A percentile compares a stretch with the other conserved stretches of the same genome.
These are phyloP conservation scores for Brienomyrus brachyistius DNA, from an alignment of 2,113 vertebrate genomes.

Conservation along the genomic window DNA sequence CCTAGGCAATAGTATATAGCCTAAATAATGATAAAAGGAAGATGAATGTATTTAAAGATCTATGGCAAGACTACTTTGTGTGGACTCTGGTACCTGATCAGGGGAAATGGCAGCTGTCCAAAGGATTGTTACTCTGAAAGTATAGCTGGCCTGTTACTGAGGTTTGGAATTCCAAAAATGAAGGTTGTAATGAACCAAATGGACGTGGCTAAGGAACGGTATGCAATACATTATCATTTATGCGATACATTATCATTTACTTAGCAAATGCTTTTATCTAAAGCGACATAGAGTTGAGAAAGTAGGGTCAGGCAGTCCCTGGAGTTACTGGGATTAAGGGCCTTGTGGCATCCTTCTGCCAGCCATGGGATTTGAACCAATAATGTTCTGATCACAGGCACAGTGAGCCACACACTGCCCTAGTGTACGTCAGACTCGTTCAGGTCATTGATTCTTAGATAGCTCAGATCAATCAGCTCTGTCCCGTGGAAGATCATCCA, in stretches of 20 bases:
- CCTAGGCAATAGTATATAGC: not conserved
- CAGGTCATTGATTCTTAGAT: not conserved
- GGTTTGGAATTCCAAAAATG: not conserved
- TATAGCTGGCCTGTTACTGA: not conserved
- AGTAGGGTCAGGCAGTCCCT: not conserved
- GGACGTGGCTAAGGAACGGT: not conserved
- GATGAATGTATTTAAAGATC: not conserved
- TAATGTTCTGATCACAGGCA: not conserved
- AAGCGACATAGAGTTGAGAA: not conserved
- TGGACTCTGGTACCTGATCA: not conserved
- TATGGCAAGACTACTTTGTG: not conserved
- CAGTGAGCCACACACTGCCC: not conserved
- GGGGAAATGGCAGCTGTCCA: not conserved
- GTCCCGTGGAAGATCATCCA: not conserved
- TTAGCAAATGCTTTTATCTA: not conserved
- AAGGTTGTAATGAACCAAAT: not conserved
- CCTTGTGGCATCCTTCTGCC: not conserved
- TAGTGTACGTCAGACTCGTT: not conserved
- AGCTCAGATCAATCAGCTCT: not conserved
- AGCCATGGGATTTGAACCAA: not conserved
- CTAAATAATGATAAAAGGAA: not conserved
- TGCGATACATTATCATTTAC: not conserved
- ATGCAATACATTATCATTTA: not conserved
- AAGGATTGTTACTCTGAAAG: not conserved
- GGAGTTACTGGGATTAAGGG: not conserved